Conservation (phyloP, 2,113 vertebrate genomes). For the Smithornis capensis region DNA sequence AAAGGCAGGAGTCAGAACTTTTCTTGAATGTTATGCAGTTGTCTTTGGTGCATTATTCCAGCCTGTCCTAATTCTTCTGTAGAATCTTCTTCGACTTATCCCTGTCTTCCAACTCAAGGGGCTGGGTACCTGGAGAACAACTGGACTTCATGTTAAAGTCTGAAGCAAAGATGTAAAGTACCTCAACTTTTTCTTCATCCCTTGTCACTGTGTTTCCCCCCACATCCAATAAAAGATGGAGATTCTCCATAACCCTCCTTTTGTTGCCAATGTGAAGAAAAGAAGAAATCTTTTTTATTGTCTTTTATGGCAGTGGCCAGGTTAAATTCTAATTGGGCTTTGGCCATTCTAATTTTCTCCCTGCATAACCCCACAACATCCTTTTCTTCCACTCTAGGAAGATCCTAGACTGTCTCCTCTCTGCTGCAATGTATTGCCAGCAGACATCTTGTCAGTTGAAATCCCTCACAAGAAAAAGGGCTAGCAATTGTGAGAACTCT, state of each 20-base stretch:
- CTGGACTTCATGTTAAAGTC: background rate
- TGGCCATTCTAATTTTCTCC: background rate
- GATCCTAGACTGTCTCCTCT: background rate
- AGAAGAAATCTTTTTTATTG: background rate
- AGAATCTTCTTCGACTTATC: background rate
- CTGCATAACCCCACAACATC: background rate
- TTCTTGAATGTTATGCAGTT: background rate
- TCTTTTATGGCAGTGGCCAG: background rate
- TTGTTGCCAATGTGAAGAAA: too few relatives aligned
- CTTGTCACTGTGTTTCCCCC: background rate
- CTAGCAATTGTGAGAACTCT: background rate
- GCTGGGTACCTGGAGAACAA: background rate
- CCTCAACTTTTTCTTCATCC: background rate
- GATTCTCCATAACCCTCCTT: background rate
- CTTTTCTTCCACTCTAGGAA: background rate
- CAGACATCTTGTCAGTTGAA: background rate
- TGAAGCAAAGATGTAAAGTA: background rate
- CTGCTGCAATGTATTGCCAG: background rate
- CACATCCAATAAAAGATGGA: background rate
- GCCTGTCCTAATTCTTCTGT: background rate
- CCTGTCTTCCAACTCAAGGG: background rate
- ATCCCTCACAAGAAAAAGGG: background rate
- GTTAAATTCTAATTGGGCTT: background rate
- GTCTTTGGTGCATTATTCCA: background rate
- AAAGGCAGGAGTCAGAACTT: background rate